Evolutionary conservation across 2,888 invertebrate species (phyloP), one percentile per base, ranked within the genome.

Genomic region (Eilema sororculum): DNA sequence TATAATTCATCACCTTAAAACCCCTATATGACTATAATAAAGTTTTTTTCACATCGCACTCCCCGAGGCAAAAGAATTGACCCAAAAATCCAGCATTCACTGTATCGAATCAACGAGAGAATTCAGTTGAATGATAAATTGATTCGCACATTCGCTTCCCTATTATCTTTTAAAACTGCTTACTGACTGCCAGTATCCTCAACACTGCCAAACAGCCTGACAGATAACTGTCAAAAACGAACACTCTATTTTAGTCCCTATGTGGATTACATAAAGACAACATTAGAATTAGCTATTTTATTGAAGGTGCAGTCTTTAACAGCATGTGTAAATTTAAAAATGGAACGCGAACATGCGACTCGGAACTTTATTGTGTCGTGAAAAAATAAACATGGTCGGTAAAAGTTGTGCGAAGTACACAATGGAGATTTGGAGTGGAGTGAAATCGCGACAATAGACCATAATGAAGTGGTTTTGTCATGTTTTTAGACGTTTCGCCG

Each of bases 21-120:
- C 61, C 77, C 80, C 78, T 78, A 78, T 75, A 80, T 78, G 78
- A 80, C 78, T 71, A 75, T 81, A 77, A 81, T 85, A 80, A 78
- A 77, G 60, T 74, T 88, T 28, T 90, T 91, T 89, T 88, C 84
- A 81, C 84, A 87, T 46, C 84, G 84, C 75, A 73, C 83, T 80
- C 84, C 87, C 84, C 73, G 81, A 78, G 86, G 87, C 85, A 78
- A 82, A 83, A 80, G 82, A 86, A 85, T 84, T 86, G 87, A 86
- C 88, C 88, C 88, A 85, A 90, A 88, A 85, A 89, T 85, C 85
- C 87, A 87, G 87, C 87, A 86, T 88, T 81, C 79, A 75, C 87
- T 88, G 89, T 87, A 85, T 87, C 94, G 90, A 94, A 94, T 93
- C 91, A 93, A 93, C 93, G 84, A 93, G 93, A 93, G 93, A 92